phyloP scores from a whole-genome alignment of 2,888 invertebrate species.

The Aplocera efformata region DNA sequence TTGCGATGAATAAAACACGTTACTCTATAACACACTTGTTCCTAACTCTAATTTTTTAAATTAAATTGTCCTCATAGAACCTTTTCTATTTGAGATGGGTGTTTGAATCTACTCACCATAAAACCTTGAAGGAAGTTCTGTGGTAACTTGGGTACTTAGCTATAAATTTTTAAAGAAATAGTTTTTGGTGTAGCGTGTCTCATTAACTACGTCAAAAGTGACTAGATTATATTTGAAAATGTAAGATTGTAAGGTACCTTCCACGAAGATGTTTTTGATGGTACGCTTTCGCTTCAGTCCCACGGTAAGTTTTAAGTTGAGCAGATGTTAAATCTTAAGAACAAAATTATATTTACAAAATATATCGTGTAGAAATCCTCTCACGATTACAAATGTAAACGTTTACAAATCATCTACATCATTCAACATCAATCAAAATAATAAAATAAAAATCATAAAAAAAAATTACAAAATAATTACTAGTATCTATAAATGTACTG shows the following conservation, averaged over 20 bases:
- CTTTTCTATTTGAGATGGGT: conserved; percentile 21
- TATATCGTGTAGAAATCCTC: conserved; percentile 62
- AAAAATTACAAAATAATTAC: conserved; percentile 41
- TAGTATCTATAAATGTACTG: conserved; percentile 32
- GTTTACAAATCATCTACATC: conserved; percentile 67
- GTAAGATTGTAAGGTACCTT: conserved; percentile 13
- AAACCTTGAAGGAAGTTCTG: conserved; percentile 28
- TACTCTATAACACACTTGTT: conserved; percentile 26
- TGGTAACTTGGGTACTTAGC: conserved; percentile 12
- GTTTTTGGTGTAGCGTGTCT: conserved; percentile 32
- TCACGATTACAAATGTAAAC: conserved; percentile 58
- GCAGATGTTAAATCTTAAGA: conserved; percentile 76
- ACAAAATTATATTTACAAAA: conserved; percentile 76
- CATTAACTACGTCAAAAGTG: conserved; percentile 42
- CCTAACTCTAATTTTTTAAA: conserved; percentile 24
- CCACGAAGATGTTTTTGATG: conserved; percentile 13
- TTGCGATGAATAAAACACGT: conserved; percentile 25
- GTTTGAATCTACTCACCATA: conserved; percentile 31
- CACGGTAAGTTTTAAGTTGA: conserved; percentile 74
- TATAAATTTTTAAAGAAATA: conserved; percentile 18
- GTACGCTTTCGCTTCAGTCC: conserved; percentile 48
- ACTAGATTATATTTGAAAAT: conserved; percentile 43
- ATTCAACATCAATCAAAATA: conserved; percentile 53
- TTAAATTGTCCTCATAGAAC: conserved; percentile 28
- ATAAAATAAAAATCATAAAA: conserved; percentile 47